These are phyloP conservation scores for Pammene fasciana DNA, from an alignment of 2,888 invertebrate genomes.

Conservation along the genomic window DNA sequence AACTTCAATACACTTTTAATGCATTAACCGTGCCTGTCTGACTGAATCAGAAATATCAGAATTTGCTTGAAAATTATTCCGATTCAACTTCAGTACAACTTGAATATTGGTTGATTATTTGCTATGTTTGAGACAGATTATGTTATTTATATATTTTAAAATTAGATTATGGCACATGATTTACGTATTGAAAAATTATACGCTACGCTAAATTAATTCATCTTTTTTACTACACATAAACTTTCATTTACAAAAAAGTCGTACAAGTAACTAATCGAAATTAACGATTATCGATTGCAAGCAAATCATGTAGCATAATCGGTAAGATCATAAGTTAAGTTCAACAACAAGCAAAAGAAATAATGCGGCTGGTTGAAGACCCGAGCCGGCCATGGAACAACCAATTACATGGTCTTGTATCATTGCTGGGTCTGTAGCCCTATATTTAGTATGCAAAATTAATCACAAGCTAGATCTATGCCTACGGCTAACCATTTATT, in stretches of 20 bases:
- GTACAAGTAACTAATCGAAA: not conserved
- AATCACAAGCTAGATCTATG: not conserved
- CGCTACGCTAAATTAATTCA: no score
- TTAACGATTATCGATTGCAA: constrained; percentile 2
- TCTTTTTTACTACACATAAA: not conserved
- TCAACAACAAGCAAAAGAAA: constrained; percentile 7
- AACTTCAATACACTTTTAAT: no score
- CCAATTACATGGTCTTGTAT: constrained; percentile 20
- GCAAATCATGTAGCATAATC: not conserved
- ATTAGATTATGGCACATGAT: no score
- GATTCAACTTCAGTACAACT: no score
- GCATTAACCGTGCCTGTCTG: no score
- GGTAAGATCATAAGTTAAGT: not conserved
- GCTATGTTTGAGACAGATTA: no score
- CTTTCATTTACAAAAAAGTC: not conserved
- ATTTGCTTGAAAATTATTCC: no score
- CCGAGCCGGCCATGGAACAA: constrained; percentile 5
- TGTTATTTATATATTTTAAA: no score
- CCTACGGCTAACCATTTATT: no score
- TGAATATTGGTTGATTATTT: no score
- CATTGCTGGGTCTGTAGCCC: constrained; percentile 4
- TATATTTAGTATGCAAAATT: constrained; percentile 19
- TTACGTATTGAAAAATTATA: no score
- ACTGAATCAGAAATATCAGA: no score
- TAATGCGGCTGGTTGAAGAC: not conserved